These are phyloP conservation scores for Pherbina coryleti DNA, from an alignment of 2,888 invertebrate genomes.

Conservation along the genomic window DNA sequence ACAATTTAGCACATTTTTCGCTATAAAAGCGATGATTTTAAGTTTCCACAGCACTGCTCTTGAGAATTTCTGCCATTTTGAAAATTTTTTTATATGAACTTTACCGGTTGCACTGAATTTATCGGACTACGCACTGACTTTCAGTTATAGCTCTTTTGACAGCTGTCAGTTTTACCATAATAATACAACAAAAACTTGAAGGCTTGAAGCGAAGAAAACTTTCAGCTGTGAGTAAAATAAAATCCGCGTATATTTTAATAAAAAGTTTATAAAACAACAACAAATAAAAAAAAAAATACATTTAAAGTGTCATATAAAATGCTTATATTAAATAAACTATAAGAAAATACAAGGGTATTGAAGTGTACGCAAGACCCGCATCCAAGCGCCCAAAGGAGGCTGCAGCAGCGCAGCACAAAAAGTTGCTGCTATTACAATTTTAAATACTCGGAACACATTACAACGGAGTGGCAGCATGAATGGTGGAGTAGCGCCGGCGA, in stretches of 20 bases:
- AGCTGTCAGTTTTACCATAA: not conserved
- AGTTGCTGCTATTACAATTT: not conserved
- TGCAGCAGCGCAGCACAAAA: not conserved
- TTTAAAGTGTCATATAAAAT: not conserved
- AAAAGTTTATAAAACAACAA: not conserved
- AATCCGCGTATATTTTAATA: conserved; percentile 6
- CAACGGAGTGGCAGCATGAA: not conserved
- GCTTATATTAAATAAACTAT: not conserved
- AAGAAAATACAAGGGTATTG: not conserved
- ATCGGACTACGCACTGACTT: not conserved
- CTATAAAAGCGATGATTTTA: no score
- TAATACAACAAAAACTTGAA: conserved; percentile 5
- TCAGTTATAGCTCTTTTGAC: not conserved
- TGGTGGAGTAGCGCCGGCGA: not conserved
- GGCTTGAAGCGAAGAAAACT: not conserved
- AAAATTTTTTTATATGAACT: not conserved
- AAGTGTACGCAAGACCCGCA: not conserved
- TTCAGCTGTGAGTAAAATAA: conserved; percentile 1
- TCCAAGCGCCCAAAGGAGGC: not conserved
- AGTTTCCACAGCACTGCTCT: no score
- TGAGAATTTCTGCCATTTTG: no score
- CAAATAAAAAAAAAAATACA: not conserved
- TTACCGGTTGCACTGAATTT: not conserved
- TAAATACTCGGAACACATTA: not conserved
- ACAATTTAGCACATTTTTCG: no score